Conservation (phyloP, 2,113 vertebrate genomes). For the Vulpes vulpes region DNA sequence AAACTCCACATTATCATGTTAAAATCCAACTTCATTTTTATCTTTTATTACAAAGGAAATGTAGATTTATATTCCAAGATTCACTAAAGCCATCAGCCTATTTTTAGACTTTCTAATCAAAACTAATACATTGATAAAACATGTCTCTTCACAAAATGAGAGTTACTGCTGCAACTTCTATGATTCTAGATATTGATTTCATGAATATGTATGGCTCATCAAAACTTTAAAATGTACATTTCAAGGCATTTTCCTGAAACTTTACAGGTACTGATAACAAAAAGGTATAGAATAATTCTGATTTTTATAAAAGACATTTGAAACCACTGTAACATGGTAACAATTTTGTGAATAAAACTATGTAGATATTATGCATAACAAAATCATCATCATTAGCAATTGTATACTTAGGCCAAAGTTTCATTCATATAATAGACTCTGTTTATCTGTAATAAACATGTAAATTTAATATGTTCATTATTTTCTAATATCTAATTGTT, state of each 20-base stretch:
- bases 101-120: slow-evolving; percentile 69
- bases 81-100: slow-evolving; percentile 55
- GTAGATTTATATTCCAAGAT: slow-evolving; percentile 67
- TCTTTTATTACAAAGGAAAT: slow-evolving; percentile 65
- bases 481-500: not conserved
- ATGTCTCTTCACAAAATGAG: not conserved
- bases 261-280: slow-evolving; percentile 71
- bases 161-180: slow-evolving; percentile 65
- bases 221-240: slow-evolving; percentile 77
- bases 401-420: not conserved
- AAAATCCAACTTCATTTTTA: slow-evolving; percentile 65
- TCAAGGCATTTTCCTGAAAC: slow-evolving; percentile 69
- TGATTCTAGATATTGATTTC: slow-evolving; percentile 51
- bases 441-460: not conserved
- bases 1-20: slow-evolving; percentile 14
- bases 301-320: not conserved
- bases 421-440: not conserved
- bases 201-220: slow-evolving; percentile 62
- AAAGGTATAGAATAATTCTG: slow-evolving; percentile 52
- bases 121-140: slow-evolving; percentile 51
- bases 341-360: not conserved
- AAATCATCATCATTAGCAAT: not conserved
- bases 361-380: not conserved
- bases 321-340: not conserved
- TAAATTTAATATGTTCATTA: not conserved